Base-by-base conservation (phyloP, 2,113 vertebrate genomes). In the Noctilio leporinus region DNA sequence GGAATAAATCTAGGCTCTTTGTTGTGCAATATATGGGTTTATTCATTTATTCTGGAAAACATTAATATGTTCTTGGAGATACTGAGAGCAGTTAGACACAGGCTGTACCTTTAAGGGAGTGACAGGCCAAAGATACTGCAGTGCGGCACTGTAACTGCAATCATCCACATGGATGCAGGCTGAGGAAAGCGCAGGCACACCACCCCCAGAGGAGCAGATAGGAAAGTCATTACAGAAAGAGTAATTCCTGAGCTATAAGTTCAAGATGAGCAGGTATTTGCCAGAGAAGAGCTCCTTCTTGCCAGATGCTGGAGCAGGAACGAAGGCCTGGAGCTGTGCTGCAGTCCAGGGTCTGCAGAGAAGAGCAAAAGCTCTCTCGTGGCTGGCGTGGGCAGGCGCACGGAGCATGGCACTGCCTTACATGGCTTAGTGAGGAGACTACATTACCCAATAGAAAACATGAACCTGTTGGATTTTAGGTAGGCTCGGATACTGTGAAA, bases 1-100 rank as follows among this genome's bases (percentile, higher is more conserved):
- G 47, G 33, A 73, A 86, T 78, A 69, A 45, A 87, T 49, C 24
- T 24, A 62, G 51, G 49, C 17, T 84, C 49, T 22, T 33, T 20
- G 0, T 5, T 69, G n/a, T 14, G 62, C 28, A 72, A 30, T 43
- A 47, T 51, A 65, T 47, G 17, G 19, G n/a, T 80, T 55, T 62
- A 47, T 82, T 91, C 49, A 78, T 82, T 86, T 65, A 47, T 65
- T 83, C 35, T 33, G 43, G 17, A 88, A 67, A 86, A 57, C 57
- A 38, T 33, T 1, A 73, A 73, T 35, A 47, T 14, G 24, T 30
- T 91, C n/a, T 55, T 93, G 43, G 47, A 87, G 40, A 40, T 62
- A 30, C 33, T 45, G 43, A 83, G 69, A 69, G 20, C 7, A 70
- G n/a, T 55, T 64, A 62, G 22, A 57, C 53, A 43, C 2, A 6